phyloP scores from a whole-genome alignment of 2,888 invertebrate species.

The Spisula solida region DNA sequence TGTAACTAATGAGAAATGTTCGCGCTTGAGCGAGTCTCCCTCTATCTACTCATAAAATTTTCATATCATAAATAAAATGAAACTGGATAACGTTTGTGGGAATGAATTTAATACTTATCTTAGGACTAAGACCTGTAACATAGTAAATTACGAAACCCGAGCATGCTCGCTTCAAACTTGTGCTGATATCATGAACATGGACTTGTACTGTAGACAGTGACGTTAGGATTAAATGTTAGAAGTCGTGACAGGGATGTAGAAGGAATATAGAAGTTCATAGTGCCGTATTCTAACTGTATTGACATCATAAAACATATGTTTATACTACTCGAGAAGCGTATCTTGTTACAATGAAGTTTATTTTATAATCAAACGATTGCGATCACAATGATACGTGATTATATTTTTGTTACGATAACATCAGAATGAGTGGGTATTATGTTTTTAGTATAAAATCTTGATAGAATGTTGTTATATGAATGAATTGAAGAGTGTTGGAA shows the following conservation, averaged over 20 bases:
- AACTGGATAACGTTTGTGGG: conserved; percentile 59
- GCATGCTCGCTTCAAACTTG: background rate
- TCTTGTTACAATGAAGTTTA: conserved; percentile 16
- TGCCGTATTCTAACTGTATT: background rate
- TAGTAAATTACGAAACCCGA: conserved; percentile 59
- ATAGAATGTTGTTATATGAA: background rate
- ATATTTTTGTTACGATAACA: background rate
- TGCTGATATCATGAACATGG: conserved; percentile 11
- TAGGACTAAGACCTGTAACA: conserved; percentile 47
- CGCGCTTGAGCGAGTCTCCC: conserved; percentile 52
- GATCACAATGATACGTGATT: background rate
- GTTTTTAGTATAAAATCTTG: background rate
- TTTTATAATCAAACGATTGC: conserved; percentile 20
- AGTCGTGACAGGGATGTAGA: conserved; percentile 14
- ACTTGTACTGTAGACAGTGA: background rate
- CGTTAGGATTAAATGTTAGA: background rate
- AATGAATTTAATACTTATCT: conserved; percentile 44
- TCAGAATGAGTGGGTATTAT: background rate
- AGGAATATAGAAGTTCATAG: background rate
- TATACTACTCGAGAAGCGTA: background rate
- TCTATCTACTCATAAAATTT: conserved; percentile 59
- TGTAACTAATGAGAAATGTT: conserved; percentile 60
- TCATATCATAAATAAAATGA: conserved; percentile 71
- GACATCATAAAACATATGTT: background rate
- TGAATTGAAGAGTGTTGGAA: background rate